Evolutionary conservation across 2,888 invertebrate species (phyloP), one percentile per base, ranked within the genome.

Genomic region (Plebejus argus): DNA sequence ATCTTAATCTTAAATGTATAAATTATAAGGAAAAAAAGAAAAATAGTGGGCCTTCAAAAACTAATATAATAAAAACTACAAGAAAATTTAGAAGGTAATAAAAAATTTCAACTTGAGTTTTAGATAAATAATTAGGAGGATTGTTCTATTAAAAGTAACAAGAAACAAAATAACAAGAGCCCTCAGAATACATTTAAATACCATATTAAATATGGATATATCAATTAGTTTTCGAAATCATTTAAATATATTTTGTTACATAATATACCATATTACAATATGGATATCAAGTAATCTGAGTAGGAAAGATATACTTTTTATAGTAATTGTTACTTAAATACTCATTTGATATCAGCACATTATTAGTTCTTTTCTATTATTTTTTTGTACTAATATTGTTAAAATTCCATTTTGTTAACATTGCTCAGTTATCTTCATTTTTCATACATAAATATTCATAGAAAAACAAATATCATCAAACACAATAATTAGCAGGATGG

Each of bases 1-100:
- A 79, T 79, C 74, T 79, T 80, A 78, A 72, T 78, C 78, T 71
- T 75, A 80, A 82, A 81, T 78, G 76, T 81, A 81, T 79, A 75
- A 78, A 77, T 76, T 75, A 76, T 5, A 79, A 61, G 33, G 76
- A 78, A 76, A 78, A 70, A 75, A 39, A 80, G 45, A 49, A 53
- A 53, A 66, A 4, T 3, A 23, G 20, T 23, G 0, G 23, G 20
- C 12, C 28, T 66, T 66, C 12, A 66, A 66, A 66, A 28, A 15
- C 28, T n/a, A n/a, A n/a, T 61, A 7, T n/a, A 58, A 58, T 23
- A 10, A 28, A 12, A 15, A 66, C 28, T 33, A 66, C 12, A 15
- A 33, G 28, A 1, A 61, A 66, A 66, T 15, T 23, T 15, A 53
- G 18, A 53, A 53, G 1, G 5, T 28, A 33, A 28, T 1, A 66